Percentiles rank a stretch among this genome's conserved stretches.
phyloP scores from a whole-genome alignment of 2,888 invertebrate species.

The Syrista parreyssii region DNA sequence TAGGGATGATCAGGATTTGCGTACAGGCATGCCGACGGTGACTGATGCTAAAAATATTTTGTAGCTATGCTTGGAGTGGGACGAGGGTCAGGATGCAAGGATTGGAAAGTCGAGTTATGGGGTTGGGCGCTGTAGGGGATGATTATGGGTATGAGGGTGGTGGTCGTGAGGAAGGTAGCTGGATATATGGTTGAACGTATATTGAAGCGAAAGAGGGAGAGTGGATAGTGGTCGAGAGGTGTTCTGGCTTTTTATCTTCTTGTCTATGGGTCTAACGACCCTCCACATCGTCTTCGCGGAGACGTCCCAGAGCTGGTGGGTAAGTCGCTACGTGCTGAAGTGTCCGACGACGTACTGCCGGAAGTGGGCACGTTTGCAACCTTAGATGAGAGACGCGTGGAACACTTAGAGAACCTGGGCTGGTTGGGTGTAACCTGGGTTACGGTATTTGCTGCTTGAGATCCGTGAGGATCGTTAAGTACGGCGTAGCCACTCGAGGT shows the following conservation, averaged over 20 bases:
- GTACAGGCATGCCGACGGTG: background rate
- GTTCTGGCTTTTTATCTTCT: slow-evolving; percentile 24
- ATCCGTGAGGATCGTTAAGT: background rate
- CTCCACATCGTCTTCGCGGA: background rate
- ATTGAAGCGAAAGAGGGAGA: background rate
- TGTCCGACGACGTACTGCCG: slow-evolving; percentile 7
- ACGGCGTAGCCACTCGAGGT: background rate
- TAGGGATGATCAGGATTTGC: background rate
- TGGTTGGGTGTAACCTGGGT: background rate
- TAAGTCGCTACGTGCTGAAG: slow-evolving; percentile 37
- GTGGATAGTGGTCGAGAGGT: background rate
- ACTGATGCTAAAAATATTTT: background rate
- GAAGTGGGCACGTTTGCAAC: background rate
- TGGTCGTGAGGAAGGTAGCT: background rate
- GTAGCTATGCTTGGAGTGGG: background rate
- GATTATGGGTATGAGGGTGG: background rate
- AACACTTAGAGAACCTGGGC: background rate
- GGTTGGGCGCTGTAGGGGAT: background rate
- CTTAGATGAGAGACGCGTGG: background rate
- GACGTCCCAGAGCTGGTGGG: background rate
- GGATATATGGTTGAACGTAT: background rate
- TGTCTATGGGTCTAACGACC: slow-evolving; percentile 23
- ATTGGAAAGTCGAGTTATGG: background rate
- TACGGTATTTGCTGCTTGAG: background rate
- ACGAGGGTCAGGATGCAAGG: background rate